Base-by-base conservation (phyloP, 2,888 invertebrate genomes). In the Prosapia bicincta region DNA sequence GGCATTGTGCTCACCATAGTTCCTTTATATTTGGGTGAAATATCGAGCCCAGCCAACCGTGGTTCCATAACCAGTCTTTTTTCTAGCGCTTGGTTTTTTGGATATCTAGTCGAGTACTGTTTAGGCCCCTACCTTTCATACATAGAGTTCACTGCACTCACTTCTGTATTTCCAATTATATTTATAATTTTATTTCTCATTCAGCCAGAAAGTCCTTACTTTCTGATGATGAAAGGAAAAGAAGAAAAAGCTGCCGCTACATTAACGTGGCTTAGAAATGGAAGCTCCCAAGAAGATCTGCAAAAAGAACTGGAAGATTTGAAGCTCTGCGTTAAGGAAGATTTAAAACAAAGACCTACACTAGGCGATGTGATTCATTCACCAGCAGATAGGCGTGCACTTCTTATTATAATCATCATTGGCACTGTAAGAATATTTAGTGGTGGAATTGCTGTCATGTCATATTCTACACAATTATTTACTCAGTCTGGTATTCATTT, bases 21-120 rank as follows among this genome's bases (percentile, higher is more conserved):
- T 13, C 80, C 81, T 5, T 78, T 80, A 15, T 81, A 81, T 74
- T 72, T 81, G 69, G 81, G 81, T 6, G 81, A 81, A 76, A 81
- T 81, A 32, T 78, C 81, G 9, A 80, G 79, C 24, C 79, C 80
- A 20, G 69, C 76, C 0, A 78, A 80, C 7, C 77, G 81, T 6
- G 81, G 81, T 20, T 43, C 71, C 0, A 23, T 77, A 15, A 26
- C 66, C 28, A 30, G 65, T 1, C 20, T 71, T 1, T 65, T 66
- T 20, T 66, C 20, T 28, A 30, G n/a, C 13, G 26, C 28, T 26
- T 75, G 54, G 28, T 65, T 54, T 65, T 26, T 75, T 1, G 77
- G 75, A 10, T 65, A 43, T n/a, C 32, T 75, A 6, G 65, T 66
- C 26, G 77, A 75, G 32, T 77, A 77, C 66, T 20, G 26, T 66